phyloP scores from a whole-genome alignment of 2,797 vertebrate genomes.

The Phyllotis vaccarum region DNA sequence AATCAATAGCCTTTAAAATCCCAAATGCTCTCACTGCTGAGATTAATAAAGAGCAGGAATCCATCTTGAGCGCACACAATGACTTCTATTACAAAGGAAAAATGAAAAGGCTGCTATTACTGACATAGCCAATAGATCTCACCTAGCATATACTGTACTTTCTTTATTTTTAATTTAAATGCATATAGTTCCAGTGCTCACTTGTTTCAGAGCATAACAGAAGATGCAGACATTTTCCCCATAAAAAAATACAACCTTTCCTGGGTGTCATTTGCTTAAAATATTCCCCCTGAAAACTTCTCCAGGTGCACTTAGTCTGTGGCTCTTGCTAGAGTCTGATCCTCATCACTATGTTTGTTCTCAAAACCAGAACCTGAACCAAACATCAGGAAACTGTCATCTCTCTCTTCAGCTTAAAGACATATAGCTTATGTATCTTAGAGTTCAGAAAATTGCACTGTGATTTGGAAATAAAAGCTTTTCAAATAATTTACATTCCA shows the following conservation, averaged over 20 bases:
- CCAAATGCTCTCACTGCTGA: slow-evolving; percentile 86
- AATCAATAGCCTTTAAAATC: slow-evolving; percentile 87
- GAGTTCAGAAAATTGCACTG: not conserved
- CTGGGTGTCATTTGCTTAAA: slow-evolving; percentile 84
- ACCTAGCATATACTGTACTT: slow-evolving; percentile 86
- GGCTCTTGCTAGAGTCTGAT: slow-evolving; percentile 61
- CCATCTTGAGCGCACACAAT: slow-evolving; percentile 87
- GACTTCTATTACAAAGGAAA: slow-evolving; percentile 89
- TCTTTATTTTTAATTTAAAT: slow-evolving; percentile 91
- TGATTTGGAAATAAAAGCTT: slow-evolving; percentile 8
- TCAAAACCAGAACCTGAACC: slow-evolving; percentile 21
- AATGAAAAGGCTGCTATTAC: slow-evolving; percentile 89
- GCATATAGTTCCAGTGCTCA: slow-evolving; percentile 86
- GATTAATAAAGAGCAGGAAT: slow-evolving; percentile 90
- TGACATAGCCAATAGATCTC: slow-evolving; percentile 89
- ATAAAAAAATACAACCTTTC: slow-evolving; percentile 88
- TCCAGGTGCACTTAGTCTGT: slow-evolving; percentile 80
- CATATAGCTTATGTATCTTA: not conserved
- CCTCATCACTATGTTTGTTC: slow-evolving; percentile 36
- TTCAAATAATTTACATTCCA: not conserved
- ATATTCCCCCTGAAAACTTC: slow-evolving; percentile 85
- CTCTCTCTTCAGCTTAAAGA: not conserved
- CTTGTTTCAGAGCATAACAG: slow-evolving; percentile 84
- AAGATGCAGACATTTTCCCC: slow-evolving; percentile 84
- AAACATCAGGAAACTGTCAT: not conserved